Conservation (phyloP, 2,888 invertebrate genomes). For the Pristionchus japonicus region DNA sequence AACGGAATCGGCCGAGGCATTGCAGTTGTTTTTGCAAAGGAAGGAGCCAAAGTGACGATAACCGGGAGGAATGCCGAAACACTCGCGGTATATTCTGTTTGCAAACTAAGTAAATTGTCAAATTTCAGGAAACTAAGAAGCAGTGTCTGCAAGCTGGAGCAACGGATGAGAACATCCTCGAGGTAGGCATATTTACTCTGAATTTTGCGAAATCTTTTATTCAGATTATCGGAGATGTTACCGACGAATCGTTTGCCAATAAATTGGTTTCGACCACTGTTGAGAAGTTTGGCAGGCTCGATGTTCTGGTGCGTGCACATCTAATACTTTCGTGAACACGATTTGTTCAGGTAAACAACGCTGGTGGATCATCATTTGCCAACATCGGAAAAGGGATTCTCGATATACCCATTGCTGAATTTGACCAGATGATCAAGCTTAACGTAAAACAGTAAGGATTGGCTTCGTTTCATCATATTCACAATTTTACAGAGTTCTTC, state of each 20-base stretch:
- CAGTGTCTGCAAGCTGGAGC: background rate
- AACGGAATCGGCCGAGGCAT: background rate
- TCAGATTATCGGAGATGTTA: background rate
- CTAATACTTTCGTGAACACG: too few relatives aligned
- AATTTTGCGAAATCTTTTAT: background rate
- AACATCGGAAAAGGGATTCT: background rate
- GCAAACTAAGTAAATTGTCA: too few relatives aligned
- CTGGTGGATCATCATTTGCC: background rate
- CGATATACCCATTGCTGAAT: background rate
- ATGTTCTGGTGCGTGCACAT: background rate
- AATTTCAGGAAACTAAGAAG: background rate
- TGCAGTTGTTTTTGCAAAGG: background rate
- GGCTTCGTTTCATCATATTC: background rate
- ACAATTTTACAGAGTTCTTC: background rate
- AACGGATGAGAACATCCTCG: background rate
- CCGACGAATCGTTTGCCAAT: background rate
- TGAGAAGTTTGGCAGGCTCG: background rate
- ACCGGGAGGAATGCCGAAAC: background rate
- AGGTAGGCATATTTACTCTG: background rate
- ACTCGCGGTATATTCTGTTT: too few relatives aligned
- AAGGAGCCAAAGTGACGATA: background rate
- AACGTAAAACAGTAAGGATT: background rate
- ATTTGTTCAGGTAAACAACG: background rate
- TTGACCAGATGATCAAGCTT: background rate
- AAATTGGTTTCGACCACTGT: background rate